Evolutionary conservation across 2,888 invertebrate species (phyloP), one percentile per base, ranked within the genome.

Genomic region (Meteorus colon): DNA sequence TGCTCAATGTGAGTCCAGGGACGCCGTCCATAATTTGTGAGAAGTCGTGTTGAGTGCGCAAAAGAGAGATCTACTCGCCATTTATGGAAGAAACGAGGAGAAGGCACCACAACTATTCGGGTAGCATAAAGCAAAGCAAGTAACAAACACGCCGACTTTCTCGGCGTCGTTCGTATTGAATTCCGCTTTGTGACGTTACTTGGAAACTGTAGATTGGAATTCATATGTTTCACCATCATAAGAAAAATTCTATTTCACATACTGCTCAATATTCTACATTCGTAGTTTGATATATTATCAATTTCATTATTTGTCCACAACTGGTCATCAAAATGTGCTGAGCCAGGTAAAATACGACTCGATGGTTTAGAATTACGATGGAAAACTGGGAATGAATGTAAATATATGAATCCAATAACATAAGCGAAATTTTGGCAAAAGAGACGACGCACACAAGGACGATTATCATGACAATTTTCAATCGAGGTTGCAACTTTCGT

Each of bases 51-150:
- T 59, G 78, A 75, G 84, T 55, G 55, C n/a, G 83, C 85, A 86
- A 84, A 84, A 84, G 83, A 84, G 86, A 86, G 87, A 86, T 85
- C 68, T 48, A 80, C 82, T 83, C 80, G 81, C 85, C 84, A 84
- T 84, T 83, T 84, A 86, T 82, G 86, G 86, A 87, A 87, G 88
- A 87, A 88, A 86, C 87, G 86, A 87, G 86, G 86, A 88, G 88
- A 89, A 88, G 85, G 84, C 84, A 85, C 81, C 78, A 78, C 78
- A 73, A 45, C 45, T 81, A 88, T 77, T 86, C 81, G 82, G 86
- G 78, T 70, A 81, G 19, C 85, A 87, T 76, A 81, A 74, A 80
- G 27, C 45, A 77, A 74, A 82, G 78, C 79, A 86, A 73, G 77
- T 77, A 16, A 71, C 75, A 48, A 24, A 27, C 24, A 66, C 51